A percentile compares a stretch with the other conserved stretches of the same genome.
phyloP scores from a whole-genome alignment of 2,888 invertebrate species.

The Ophioninae sp. region DNA sequence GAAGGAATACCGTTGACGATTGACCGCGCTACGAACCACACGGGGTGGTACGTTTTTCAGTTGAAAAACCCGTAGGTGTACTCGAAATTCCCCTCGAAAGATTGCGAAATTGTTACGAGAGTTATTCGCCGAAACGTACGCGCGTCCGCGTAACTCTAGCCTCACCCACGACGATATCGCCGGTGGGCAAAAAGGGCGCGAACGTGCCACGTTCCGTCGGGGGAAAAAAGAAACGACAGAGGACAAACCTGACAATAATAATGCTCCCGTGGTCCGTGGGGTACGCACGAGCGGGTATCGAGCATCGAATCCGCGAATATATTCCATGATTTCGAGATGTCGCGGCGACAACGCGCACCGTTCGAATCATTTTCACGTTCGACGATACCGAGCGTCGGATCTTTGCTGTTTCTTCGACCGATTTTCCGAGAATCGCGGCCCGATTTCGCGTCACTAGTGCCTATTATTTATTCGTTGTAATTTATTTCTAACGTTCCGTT shows the following conservation, averaged over 20 bases:
- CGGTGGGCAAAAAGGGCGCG: neutral
- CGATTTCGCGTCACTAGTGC: neutral
- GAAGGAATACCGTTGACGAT: neutral
- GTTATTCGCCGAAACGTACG: conserved; percentile 12
- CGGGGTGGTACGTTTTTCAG: neutral
- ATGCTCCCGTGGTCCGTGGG: conserved; percentile 50
- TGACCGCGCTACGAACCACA: neutral
- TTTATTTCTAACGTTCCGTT: neutral
- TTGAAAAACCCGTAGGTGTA: neutral
- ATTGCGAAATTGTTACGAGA: neutral
- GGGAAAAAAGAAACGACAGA: conserved; percentile 3
- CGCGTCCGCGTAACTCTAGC: too few species aligned
- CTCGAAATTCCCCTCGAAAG: neutral
- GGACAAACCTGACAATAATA: conserved; percentile 56
- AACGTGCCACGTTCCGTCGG: neutral
- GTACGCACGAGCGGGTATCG: conserved; percentile 14
- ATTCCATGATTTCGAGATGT: neutral
- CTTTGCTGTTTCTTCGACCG: neutral
- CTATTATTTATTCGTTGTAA: neutral
- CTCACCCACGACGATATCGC: neutral
- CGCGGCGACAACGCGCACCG: neutral
- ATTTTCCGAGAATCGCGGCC: neutral
- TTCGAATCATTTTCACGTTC: neutral
- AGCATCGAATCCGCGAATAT: neutral
- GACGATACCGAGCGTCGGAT: neutral